Evolutionary conservation across 2,113 vertebrate species (phyloP), one percentile per base, ranked within the genome.

Genomic region (Heliornis fulica): DNA sequence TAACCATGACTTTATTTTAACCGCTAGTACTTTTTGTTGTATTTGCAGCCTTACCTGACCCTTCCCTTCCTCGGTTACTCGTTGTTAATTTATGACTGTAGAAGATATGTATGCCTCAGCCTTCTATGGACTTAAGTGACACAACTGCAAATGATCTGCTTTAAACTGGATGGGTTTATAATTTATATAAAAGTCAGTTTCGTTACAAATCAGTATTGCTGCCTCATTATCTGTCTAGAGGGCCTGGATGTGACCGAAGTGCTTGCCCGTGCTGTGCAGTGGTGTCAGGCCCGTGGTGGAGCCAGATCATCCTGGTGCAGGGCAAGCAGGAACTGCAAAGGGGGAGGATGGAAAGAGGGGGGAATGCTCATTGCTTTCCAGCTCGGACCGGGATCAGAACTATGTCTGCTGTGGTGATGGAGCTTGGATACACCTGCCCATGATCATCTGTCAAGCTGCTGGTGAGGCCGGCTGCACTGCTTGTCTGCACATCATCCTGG

Each of bases 81-180:
- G 68, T 93, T 97, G 93, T 98, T 96, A 93, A 97, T 96, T 98
- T 97, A 97, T 98, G 97, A 97, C 94, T 88, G 72, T 97, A 94
- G 96, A 90, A 96, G 95, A 93, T 93, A 70, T 34, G 78, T 96
- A 93, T 13, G 94, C 95, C 87, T 97, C 96, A 59, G 91, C 96
- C 95, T 97, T 97, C 83, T 95, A 95, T 50, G 82, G 94, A 96
- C 93, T 89, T 94, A 94, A 97, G 96, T 96, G 91, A 95, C 94
- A 94, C 90, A 96, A 94, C 87, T 96, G 93, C 91, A 96, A 94
- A 59, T 85, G 76, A 96, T 95, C 89, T 95, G 94, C 97, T 97
- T 97, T 97, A 97, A 97, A 97, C 95, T 97, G 96, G 96, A 97
- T 97, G 97, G 96, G 97, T 97, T 97, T 98, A 97, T 97, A 97